phyloP scores from a whole-genome alignment of 1,140 invertebrate species.

The Dryas iulia region DNA sequence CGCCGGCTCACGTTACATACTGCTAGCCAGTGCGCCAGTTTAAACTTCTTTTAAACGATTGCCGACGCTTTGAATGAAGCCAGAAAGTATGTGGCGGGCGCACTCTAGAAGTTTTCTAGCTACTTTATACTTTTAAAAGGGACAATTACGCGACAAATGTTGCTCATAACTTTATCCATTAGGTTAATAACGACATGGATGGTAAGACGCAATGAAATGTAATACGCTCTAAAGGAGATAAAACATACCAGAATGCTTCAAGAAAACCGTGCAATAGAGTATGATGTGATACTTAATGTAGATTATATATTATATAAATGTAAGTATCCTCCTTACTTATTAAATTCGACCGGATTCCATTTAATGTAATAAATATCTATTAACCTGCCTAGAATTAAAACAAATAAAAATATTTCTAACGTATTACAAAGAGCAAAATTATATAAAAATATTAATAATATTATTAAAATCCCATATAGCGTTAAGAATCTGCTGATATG shows the following conservation, averaged over 20 bases:
- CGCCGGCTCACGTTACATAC: constrained; percentile 55
- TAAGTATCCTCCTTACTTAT: too few species aligned
- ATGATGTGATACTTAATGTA: neutral
- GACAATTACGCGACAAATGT: constrained; percentile 31
- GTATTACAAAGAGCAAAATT: too few species aligned
- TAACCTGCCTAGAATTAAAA: too few species aligned
- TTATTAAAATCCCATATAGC: neutral
- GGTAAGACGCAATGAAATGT: constrained; percentile 21
- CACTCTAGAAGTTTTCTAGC: constrained; percentile 37
- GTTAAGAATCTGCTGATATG: neutral
- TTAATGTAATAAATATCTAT: too few species aligned
- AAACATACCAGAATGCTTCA: neutral
- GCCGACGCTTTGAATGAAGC: constrained; percentile 37
- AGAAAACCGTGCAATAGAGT: neutral
- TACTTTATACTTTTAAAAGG: constrained; percentile 44
- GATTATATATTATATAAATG: neutral
- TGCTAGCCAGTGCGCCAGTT: constrained; percentile 47
- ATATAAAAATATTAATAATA: too few species aligned
- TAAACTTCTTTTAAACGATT: constrained; percentile 53
- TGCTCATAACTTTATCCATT: constrained; percentile 31
- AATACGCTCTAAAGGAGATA: neutral
- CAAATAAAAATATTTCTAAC: too few species aligned
- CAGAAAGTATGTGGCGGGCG: constrained; percentile 34
- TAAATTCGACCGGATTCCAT: neutral
- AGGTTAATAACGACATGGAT: constrained; percentile 22